A percentile compares a stretch with the other conserved stretches of the same genome.
phyloP scores from a whole-genome alignment of 64 coral and sea anemone species.

The Astreopora myriophthalma region DNA sequence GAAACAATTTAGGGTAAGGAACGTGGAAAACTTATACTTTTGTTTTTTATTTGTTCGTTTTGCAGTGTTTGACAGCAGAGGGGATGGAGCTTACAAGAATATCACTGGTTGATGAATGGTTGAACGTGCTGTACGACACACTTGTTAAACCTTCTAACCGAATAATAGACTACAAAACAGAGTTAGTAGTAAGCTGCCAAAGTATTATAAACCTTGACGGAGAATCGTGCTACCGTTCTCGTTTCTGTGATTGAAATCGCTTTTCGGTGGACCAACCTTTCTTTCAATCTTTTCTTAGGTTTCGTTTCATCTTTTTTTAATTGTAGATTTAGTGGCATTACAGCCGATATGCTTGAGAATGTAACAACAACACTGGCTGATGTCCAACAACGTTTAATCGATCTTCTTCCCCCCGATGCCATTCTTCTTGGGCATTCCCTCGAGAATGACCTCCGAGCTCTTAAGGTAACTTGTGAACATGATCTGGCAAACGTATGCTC shows the following conservation, averaged over 20 bases:
- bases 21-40: neutral
- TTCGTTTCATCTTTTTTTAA: neutral
- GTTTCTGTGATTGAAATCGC: neutral
- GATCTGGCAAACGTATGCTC: too few relatives aligned
- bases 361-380: conserved; percentile 78
- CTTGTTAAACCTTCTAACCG: conserved; percentile 80
- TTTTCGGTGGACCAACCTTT: too few relatives aligned
- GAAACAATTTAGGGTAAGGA: too few relatives aligned
- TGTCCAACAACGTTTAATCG: conserved; percentile 76
- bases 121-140: conserved; percentile 82
- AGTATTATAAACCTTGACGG: neutral
- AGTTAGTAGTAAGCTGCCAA: conserved; percentile 26
- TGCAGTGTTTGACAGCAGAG: conserved; percentile 77
- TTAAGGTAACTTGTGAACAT: conserved; percentile 58
- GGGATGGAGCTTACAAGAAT: conserved; percentile 91
- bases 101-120: conserved; percentile 81
- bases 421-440: conserved; percentile 95
- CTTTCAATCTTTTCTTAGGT: too few relatives aligned
- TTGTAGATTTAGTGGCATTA: conserved; percentile 95
- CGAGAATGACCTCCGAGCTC: conserved; percentile 84
- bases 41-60: conserved; percentile 46
- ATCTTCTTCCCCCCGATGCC: conserved; percentile 68
- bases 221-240: too few relatives aligned
- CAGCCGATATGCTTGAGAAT: conserved; percentile 58
- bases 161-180: conserved; percentile 82